A percentile compares a stretch with the other conserved stretches of the same genome.
Conservation (phyloP, 2,113 vertebrate species). For the Barbus barbus region DNA sequence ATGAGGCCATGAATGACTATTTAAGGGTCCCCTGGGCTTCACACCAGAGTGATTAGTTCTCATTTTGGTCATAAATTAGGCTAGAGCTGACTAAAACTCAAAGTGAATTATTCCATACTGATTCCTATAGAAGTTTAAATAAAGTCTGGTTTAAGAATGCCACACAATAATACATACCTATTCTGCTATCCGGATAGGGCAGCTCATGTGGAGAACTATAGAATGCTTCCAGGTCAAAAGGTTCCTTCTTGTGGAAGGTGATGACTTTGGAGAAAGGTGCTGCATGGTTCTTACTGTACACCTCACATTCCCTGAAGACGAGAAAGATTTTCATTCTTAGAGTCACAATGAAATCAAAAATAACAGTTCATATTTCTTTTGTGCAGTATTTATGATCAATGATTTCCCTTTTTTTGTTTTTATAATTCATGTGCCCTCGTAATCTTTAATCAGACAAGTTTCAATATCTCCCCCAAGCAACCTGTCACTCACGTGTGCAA, state of each 20-base stretch:
- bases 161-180: conserved; percentile 77
- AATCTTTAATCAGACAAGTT: not conserved
- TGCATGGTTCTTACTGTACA: conserved; percentile 91
- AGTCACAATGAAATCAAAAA: too few species aligned
- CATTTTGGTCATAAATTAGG: conserved; percentile 17
- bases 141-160: conserved; percentile 8
- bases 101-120: not conserved
- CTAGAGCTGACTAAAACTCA: conserved; percentile 8
- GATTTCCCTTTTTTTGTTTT: too few species aligned
- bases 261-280: conserved; percentile 96
- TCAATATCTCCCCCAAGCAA: not conserved
- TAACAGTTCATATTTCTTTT: too few species aligned
- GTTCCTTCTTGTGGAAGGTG: conserved; percentile 96
- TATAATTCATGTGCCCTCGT: not conserved
- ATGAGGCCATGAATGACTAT: conserved; percentile 39
- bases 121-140: not conserved
- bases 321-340: not conserved
- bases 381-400: too few species aligned
- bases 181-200: conserved; percentile 89
- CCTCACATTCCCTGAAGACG: conserved; percentile 87
- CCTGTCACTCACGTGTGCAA: not conserved
- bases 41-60: not conserved
- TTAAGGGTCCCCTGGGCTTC: conserved; percentile 8
- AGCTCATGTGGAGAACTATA: conserved; percentile 89
- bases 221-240: conserved; percentile 92